Base-by-base conservation (phyloP, 2,113 vertebrate genomes). In the Daubentonia madagascariensis region DNA sequence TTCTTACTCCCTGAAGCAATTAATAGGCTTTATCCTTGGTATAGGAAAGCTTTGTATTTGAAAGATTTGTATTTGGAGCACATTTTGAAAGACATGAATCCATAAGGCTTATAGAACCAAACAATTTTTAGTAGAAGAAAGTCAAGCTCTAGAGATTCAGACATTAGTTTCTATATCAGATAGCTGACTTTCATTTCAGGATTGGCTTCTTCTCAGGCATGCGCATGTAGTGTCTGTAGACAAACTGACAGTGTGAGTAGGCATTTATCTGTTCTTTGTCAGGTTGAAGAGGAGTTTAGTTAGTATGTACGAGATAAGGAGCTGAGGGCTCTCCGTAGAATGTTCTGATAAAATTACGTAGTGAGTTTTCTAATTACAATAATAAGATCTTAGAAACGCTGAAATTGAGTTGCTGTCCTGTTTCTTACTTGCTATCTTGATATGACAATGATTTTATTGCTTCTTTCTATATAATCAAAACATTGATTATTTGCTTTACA, bases 291-390 rank as follows among this genome's bases (percentile, higher is more conserved):
- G 95, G 94, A 97, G 59, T 76, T 94, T 98, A 96, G 90, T 35
- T 35, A 92, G 80, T 92, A 97, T n/a, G 97, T 80, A 65, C 32
- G 7, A 79, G 90, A 91, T 57, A 81, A 96, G 83, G 63, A 91
- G 65, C 70, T 84, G 84, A 80, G 0, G 79, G 65, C 87, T 97
- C 94, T 97, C 73, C 96, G 94, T 67, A 40, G 25, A 48, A 10
- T 76, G 96, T 97, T 91, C 91, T 97, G 93, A 84, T 95, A 97
- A 98, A 97, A 94, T 48, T 89, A 87, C 37, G 83, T 91, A 88
- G 80, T 89, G 89, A 91, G 86, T 93, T 96, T 89, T 97, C 50
- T 86, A 86, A 79, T 37, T 93, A 70, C 11, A 2, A 85, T 75
- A 48, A 79, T 89, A 70, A 65, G 96, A 78, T 75, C 91, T 80